phyloP scores from a whole-genome alignment of 2,888 invertebrate genomes.

The Pseudococcus jackbeardsleyi region DNA sequence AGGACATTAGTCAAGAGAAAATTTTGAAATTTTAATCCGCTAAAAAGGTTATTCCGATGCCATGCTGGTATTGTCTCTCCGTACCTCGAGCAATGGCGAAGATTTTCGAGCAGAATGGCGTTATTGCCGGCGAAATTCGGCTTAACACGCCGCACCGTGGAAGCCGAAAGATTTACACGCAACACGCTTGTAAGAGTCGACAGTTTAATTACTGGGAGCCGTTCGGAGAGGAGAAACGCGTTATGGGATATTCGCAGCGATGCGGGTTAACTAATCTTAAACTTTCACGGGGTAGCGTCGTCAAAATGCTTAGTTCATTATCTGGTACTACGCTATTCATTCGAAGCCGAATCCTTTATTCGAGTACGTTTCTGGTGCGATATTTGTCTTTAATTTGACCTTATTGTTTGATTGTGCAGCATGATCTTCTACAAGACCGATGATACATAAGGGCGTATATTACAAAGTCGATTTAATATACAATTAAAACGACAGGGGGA shows the following conservation, averaged over 20 bases:
- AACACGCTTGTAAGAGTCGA: slow-evolving; percentile 43
- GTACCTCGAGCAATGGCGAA: not conserved
- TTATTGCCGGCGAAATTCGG: not conserved
- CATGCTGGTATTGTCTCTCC: not conserved
- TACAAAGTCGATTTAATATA: not conserved
- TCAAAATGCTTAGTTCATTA: slow-evolving; percentile 30
- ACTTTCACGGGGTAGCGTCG: not conserved
- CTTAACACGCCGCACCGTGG: slow-evolving; percentile 19
- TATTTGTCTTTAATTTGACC: slow-evolving; percentile 50
- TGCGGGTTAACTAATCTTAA: slow-evolving; percentile 56
- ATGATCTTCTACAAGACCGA: not conserved
- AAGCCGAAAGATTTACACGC: slow-evolving; percentile 9
- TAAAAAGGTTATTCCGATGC: slow-evolving; percentile 41
- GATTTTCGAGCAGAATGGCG: not conserved
- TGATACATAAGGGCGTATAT: not conserved
- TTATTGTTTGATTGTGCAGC: slow-evolving; percentile 22
- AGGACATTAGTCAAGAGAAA: slow-evolving; percentile 15
- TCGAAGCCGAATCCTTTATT: slow-evolving; percentile 18
- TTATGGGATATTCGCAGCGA: not conserved
- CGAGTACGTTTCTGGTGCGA: not conserved
- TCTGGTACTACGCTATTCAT: slow-evolving; percentile 18
- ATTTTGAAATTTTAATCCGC: slow-evolving; percentile 44
- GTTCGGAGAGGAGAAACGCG: not conserved
- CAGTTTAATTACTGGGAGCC: slow-evolving; percentile 27
- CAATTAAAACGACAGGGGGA: not conserved